Evolutionary conservation across 1,140 invertebrate genomes (phyloP), one percentile per base, ranked within the genome.

Genomic region (Atta cephalotes): DNA sequence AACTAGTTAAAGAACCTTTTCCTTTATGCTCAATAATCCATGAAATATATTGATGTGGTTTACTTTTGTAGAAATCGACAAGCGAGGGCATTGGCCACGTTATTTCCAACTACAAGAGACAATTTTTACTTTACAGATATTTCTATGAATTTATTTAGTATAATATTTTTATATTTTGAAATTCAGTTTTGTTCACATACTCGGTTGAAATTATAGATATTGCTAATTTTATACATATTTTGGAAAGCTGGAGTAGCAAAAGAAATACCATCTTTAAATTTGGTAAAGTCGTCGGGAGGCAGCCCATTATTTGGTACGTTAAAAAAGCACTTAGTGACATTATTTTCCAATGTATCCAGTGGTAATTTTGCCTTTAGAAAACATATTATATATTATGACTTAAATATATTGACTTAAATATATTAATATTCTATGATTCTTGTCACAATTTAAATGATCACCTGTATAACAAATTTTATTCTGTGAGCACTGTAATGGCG

Each of bases 11-110:
- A 90, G 98, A 98, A 31, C 98, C 98, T 90, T 97, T 96, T 2
- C 98, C 98, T 95, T 99, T 98, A 93, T 99, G 97, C 0, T 98
- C 98, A 6, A 99, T 95, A 6, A 99, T 94, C 94, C 97, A 98
- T 0, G 97, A 97, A 0, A 99, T 92, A 90, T 98, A 98, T 66
- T 97, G 96, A 86, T 97, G 96, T 0, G 98, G 97, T 94, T 98
- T 98, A 35, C 95, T 96, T 93, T 96, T 96, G 93, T 98, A 98
- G 25, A 97, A 95, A 65, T 97, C 94, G 81, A 96, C 92, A 18
- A 98, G 93, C 0, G 97, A 96, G 18, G 97, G 97, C 94, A 98
- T 96, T 9, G 97, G 96, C 98, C 98, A 99, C 4, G 96, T 97
- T 7, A 99, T 92, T 86, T 97, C 96, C 12, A 98, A 89, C 96